Evolutionary conservation across 2,888 invertebrate genomes (phyloP).

Genomic region (Eristalinus aeneus): DNA sequence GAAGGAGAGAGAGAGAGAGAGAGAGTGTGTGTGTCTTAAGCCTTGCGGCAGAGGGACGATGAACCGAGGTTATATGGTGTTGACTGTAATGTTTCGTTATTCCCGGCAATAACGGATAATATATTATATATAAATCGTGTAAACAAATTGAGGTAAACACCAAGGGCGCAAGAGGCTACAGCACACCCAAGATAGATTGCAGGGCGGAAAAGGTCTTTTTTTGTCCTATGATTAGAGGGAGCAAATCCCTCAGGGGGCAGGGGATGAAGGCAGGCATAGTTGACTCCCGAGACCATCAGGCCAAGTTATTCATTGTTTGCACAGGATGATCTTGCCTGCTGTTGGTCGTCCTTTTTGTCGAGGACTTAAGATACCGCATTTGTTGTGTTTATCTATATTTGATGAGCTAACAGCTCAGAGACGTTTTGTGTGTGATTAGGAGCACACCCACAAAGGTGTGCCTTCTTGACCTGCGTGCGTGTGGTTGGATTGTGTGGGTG

Average conservation of each 20-base stretch:
- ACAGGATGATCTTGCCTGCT: background rate
- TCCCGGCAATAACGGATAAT: background rate
- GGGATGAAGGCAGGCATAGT: no score
- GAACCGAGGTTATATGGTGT: background rate
- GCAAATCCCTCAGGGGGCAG: no score
- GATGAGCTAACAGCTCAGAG: background rate
- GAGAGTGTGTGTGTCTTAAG: background rate
- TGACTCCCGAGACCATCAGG: no score
- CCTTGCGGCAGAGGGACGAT: background rate
- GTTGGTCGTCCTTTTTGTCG: no score
- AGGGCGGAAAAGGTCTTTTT: background rate
- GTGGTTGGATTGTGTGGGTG: background rate
- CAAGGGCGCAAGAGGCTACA: background rate
- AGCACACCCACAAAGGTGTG: background rate
- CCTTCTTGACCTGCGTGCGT: background rate
- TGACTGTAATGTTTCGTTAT: constrained; percentile 7
- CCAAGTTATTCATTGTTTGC: background rate
- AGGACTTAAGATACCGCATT: background rate
- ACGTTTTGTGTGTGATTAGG: background rate
- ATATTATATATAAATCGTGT: background rate
- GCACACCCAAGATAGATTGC: background rate
- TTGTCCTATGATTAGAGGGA: background rate
- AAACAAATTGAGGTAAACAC: background rate
- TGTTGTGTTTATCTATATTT: background rate
- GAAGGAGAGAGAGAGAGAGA: background rate